phyloP scores from a whole-genome alignment of 2,888 invertebrate species.

The Parthenolecanium corni region DNA sequence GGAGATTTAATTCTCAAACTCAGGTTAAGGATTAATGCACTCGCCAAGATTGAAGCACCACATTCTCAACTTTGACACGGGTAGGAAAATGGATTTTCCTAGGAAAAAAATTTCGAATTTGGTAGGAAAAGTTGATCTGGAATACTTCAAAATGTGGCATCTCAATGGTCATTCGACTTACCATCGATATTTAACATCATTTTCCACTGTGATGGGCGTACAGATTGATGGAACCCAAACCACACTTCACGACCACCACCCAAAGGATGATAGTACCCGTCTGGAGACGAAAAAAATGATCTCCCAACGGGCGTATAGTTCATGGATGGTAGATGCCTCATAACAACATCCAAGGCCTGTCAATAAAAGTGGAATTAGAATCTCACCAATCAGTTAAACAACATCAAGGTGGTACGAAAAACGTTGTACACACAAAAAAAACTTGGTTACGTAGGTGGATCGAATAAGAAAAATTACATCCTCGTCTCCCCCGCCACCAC shows the following conservation, averaged over 20 bases:
- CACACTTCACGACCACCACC: constrained; percentile 95
- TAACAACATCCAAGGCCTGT: constrained; percentile 94
- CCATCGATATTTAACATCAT: constrained; percentile 99
- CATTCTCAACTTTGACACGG: not conserved
- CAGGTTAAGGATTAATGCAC: not conserved
- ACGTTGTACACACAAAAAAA: too few relatives aligned
- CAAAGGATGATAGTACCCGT: constrained; percentile 94
- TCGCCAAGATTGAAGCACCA: not conserved
- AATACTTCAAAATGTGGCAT: too few relatives aligned
- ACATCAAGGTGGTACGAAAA: too few relatives aligned
- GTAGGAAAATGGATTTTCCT: too few relatives aligned
- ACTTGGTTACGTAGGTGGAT: too few relatives aligned
- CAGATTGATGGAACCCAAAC: constrained; percentile 99
- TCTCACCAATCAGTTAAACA: too few relatives aligned
- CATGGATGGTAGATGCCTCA: constrained; percentile 98
- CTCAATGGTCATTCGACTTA: too few relatives aligned
- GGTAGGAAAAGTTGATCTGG: too few relatives aligned
- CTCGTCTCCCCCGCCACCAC: too few relatives aligned
- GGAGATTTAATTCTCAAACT: too few relatives aligned
- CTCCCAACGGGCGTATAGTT: constrained; percentile 98
- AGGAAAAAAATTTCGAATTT: not conserved
- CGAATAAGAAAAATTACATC: too few relatives aligned
- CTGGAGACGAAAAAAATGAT: constrained; percentile 97
- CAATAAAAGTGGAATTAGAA: not conserved
- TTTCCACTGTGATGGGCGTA: constrained; percentile 99